Evolutionary conservation across 2,797 vertebrate species (phyloP), one percentile per base, ranked within the genome.

Genomic region (Sandelia bainsii): DNA sequence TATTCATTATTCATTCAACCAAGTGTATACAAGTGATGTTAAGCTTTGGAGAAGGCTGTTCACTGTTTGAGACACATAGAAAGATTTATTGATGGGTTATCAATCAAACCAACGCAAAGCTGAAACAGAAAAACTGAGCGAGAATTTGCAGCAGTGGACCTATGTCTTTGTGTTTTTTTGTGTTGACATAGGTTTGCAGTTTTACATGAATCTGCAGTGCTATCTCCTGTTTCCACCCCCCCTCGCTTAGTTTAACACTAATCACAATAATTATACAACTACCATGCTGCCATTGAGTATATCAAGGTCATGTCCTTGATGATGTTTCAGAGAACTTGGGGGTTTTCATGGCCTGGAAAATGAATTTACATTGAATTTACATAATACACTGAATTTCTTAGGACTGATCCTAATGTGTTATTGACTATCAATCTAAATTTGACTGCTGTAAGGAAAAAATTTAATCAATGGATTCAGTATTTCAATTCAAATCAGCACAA

Each of bases 1-100:
- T 81, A 92, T 92, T 90, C 93, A 94, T 91, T 92, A 90, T 86
- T 89, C 84, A 92, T 89, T 85, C 69, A 6, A 63, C 84, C 64
- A 87, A 80, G 79, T 56, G 78, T 75, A 67, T 61, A 79, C 82
- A 76, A 72, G 75, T 46, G 71, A 82, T 81, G 86, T 83, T 72
- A 62, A 58, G 87, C 82, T 79, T 72, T 22, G 32, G 74, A 78
- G 68, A 72, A 69, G 69, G 73, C 68, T 49, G 25, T 72, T 65
- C 70, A 77, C 80, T 83, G 85, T 89, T 75, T 65, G 59, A 62
- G 77, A 77, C 42, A n/a, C 54, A 53, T 62, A 14, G 32, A 59
- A 16, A 58, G 77, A 82, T 70, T 75, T 81, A 89, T 80, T 75
- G 75, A 80, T 29, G 64, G 68, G 68, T 85, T 89, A 89, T 92